These are phyloP conservation scores for Onthophagus taurus DNA, from an alignment of 1,140 invertebrate species.

Conservation along the genomic window DNA sequence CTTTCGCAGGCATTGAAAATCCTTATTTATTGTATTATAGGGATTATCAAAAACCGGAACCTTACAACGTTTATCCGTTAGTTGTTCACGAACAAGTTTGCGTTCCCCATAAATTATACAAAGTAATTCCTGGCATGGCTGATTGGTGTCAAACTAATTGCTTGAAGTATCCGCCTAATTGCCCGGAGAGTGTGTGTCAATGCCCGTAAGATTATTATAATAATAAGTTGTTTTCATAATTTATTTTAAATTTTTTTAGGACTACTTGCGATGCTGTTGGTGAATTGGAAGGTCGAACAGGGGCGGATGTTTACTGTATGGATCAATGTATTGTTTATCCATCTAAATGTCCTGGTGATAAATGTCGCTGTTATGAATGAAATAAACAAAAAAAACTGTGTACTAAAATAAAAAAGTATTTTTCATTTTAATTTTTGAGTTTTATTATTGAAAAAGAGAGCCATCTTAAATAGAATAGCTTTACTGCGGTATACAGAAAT, in stretches of 20 bases:
- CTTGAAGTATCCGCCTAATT: slow-evolving; percentile 74
- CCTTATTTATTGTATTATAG: slow-evolving; percentile 67
- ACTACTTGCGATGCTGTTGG: slow-evolving; percentile 68
- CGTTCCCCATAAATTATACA: slow-evolving; percentile 46
- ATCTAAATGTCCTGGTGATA: slow-evolving; percentile 56
- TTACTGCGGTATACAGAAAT: no score
- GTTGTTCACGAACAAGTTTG: slow-evolving; percentile 72
- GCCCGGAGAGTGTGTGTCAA: slow-evolving; percentile 59
- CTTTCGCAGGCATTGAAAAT: slow-evolving; percentile 55
- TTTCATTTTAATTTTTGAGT: no score
- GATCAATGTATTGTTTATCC: slow-evolving; percentile 70
- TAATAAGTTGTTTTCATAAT: neutral
- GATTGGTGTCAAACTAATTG: slow-evolving; percentile 79
- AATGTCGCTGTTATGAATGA: slow-evolving; percentile 58
- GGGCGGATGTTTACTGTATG: slow-evolving; percentile 73
- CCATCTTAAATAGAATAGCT: no score
- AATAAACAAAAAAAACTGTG: slow-evolving; percentile 2
- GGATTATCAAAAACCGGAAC: slow-evolving; percentile 46
- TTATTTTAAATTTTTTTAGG: slow-evolving; percentile 41
- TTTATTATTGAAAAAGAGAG: no score
- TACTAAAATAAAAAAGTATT: no score
- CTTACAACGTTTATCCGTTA: slow-evolving; percentile 52
- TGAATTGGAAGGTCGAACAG: slow-evolving; percentile 56
- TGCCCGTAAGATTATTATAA: slow-evolving; percentile 60
- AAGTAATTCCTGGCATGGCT: slow-evolving; percentile 59